Percentiles rank a stretch among this genome's conserved stretches.
phyloP scores from a whole-genome alignment of 2,113 vertebrate species.

The Oncorhynchus mykiss region DNA sequence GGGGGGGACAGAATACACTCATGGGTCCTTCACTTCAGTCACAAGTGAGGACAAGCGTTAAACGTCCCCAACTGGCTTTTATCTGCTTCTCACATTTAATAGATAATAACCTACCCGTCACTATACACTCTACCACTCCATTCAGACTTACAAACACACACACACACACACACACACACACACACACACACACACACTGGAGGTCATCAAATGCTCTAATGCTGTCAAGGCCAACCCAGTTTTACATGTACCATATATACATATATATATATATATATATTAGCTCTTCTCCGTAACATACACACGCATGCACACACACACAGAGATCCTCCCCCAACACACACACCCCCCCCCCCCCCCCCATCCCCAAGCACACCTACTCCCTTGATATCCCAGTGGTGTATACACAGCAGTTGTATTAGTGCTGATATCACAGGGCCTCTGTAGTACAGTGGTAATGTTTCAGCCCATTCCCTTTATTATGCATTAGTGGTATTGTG shows the following conservation, averaged over 20 bases:
- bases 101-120: too few relatives aligned
- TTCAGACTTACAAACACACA: too few relatives aligned
- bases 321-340: conserved; percentile 1
- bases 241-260: too few relatives aligned
- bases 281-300: not conserved
- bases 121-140: too few relatives aligned
- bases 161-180: not conserved
- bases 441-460: conserved; percentile 54
- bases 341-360: not conserved
- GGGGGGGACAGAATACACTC: conserved; percentile 23
- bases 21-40: conserved; percentile 46
- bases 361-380: too few relatives aligned
- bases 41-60: conserved; percentile 44
- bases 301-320: conserved; percentile 1
- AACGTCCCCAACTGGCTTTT: conserved; percentile 21
- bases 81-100: too few relatives aligned
- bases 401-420: not conserved
- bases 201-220: too few relatives aligned
- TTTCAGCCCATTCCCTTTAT: conserved; percentile 65
- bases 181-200: too few relatives aligned
- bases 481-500: conserved; percentile 55
- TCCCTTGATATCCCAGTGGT: not conserved
- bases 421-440: conserved; percentile 56
- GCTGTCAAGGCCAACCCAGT: too few relatives aligned
- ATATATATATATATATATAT: too few relatives aligned